Evolutionary conservation across 2,113 vertebrate species (phyloP), one percentile per base, ranked within the genome.

Genomic region (Oenanthe melanoleuca): DNA sequence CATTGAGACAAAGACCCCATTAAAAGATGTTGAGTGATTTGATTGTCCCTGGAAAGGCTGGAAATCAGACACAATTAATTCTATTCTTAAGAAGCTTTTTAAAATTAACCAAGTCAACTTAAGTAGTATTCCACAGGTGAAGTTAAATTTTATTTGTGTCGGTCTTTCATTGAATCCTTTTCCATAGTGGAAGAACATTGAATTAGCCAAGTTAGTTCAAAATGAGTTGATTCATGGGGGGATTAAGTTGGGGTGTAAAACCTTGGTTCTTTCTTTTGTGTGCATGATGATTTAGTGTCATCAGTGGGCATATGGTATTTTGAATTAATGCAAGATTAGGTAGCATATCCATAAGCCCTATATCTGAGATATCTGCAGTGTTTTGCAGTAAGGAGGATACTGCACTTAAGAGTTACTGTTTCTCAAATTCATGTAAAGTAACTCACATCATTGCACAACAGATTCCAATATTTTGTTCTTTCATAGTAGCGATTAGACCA

Each of bases 381-480:
- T 74, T 77, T 83, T n/a, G 52, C 65, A 65, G 47, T 53, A 56
- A 60, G 67, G 44, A 75, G 25, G 53, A 74, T 25, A 22, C 24
- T 63, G 64, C 38, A 44, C 11, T 70, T 34, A 18, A 18, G 53
- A 74, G n/a, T 14, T 64, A 59, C 64, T 26, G 28, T 79, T 94
- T 86, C 85, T 88, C 67, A 97, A 33, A 88, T 84, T 84, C 40
- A 44, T 33, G 69, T 53, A 24, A 88, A 83, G 80, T 73, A 86
- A 42, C 86, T 88, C 44, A 9, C 47, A 69, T 45, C 53, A 49
- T 65, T 4, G 26, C 74, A 56, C 82, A 88, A 83, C 85, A 80
- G 64, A 88, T 88, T 83, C 82, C 86, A 83, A 37, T 90, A 90
- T 92, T 95, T 96, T 89, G 72, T 92, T 90, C 93, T 92, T 67